These are phyloP conservation scores for Salvelinus namaycush DNA, from an alignment of 2,113 vertebrate species.

Conservation along the genomic window DNA sequence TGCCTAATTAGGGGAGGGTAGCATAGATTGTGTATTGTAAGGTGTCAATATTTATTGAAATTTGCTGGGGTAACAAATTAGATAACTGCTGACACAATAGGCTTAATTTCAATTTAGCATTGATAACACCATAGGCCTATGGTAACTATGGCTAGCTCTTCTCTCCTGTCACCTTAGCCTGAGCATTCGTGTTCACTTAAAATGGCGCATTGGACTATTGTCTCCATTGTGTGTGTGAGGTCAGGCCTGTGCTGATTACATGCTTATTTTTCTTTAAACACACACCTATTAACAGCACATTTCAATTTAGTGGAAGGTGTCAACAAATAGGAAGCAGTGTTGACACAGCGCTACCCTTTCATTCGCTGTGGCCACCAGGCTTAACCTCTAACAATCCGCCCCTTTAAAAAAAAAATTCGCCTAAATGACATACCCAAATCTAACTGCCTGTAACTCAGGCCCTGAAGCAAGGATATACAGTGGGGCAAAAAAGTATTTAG, in stretches of 20 bases:
- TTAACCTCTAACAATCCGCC: slow-evolving; percentile 16
- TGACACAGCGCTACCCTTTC: slow-evolving; percentile 64
- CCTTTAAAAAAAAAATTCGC: too few relatives aligned
- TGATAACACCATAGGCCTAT: not conserved
- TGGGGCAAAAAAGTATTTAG: too few relatives aligned
- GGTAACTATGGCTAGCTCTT: not conserved
- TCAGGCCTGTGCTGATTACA: slow-evolving; percentile 65
- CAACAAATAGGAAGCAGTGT: slow-evolving; percentile 63
- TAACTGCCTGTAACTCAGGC: too few relatives aligned
- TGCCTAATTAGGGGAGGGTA: slow-evolving; percentile 26
- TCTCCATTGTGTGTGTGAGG: slow-evolving; percentile 59
- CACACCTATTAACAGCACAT: slow-evolving; percentile 62
- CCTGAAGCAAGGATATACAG: too few relatives aligned
- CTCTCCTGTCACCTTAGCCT: too few relatives aligned
- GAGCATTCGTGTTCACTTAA: not conserved
- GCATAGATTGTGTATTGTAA: slow-evolving; percentile 42
- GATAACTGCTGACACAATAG: slow-evolving; percentile 35
- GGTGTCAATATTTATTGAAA: slow-evolving; percentile 41
- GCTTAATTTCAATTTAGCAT: not conserved
- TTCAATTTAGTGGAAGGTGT: slow-evolving; percentile 76
- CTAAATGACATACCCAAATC: too few relatives aligned
- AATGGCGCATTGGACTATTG: slow-evolving; percentile 67
- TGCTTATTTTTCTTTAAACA: slow-evolving; percentile 73
- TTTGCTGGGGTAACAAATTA: slow-evolving; percentile 41
- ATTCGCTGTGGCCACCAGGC: slow-evolving; percentile 59